Evolutionary conservation across 2,888 invertebrate species (phyloP), one percentile per base, ranked within the genome.

Genomic region (Ornithoptera alexandrae): DNA sequence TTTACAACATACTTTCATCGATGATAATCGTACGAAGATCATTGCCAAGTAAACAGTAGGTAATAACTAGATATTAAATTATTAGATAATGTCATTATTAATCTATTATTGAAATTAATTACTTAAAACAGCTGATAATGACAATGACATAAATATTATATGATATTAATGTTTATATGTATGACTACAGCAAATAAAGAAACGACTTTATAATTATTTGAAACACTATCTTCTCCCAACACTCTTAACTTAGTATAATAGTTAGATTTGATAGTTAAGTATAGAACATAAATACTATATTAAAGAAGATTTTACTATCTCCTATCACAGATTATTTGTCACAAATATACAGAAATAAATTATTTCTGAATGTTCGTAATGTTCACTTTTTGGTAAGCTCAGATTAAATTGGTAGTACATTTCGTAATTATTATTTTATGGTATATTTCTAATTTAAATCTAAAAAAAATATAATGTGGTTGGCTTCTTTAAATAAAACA

Each of bases 81-180:
- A 56, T 18, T 24, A 24, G 56, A 69, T 69, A 65, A 56, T 30
- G 61, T 65, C 64, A 60, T 36, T n/a, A 58, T 57, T 61, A 56
- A 65, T 65, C 30, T 24, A 53, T 24, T 61, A 61, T 69, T 65
- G 57, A 65, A 62, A 65, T 69, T 24, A 65, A 69, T 62, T 69
- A 62, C 60, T 56, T 22, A 59, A 63, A 61, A 17, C 42, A n/a
- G 2, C 56, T n/a, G 65, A 69, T 69, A 65, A 65, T 24, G 53
- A 36, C 15, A 30, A 22, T 50, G 60, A 39, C 18, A 10, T 50
- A 12, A 20, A 39, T 61, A 36, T 30, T 18, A 62, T 57, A 20
- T 20, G 4, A 17, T 50, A 18, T 15, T 15, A 15, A 15, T 50
- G 15, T 15, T 15, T 15, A 50, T 15, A 39, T 39, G 10, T 39